Base-by-base conservation (phyloP, 2,888 invertebrate species). In the Schizaphis graminum region DNA sequence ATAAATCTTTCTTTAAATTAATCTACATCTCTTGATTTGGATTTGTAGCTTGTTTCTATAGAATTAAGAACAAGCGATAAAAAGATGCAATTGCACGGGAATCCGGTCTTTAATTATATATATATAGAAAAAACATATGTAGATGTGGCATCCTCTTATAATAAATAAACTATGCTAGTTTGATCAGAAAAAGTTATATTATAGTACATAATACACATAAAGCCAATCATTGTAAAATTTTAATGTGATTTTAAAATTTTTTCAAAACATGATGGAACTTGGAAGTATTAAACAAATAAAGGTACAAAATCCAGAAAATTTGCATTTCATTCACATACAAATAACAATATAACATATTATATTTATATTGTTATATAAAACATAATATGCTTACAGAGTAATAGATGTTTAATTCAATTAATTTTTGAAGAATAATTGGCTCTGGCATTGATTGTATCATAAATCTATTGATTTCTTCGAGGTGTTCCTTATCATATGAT, bases 381-480 rank as follows among this genome's bases (percentile, higher is more conserved):
- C 28, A 67, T 44, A 91, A 85, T 44, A 91, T 44, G 85, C 91
- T 91, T 85, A 91, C 91, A 4, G 11, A 56, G 41, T 56, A 35
- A 85, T 44, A n/a, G 28, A 85, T 91, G 85, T 56, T n/a, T 13
- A 85, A 11, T 21, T 85, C 26, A 56, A 26, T 21, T 44, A 91
- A 44, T 67, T 44, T 91, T 7, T 56, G 26, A 8, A 91, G 1
- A 85, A 85, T 44, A 56, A 57, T 44, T 28, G 41, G 28, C 21
- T 56, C 21, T 85, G 85, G 91, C 56, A n/a, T 56, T 57, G 56
- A 85, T 24, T 56, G 35, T 28, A 53, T 57, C 77, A 77, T 91
- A 21, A 56, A 91, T 56, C 24, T 91, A 91, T 85, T 85, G 56
- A 85, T 85, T 85, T 91, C 85, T 85, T 91, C 85, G 28, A 91